phyloP scores from a whole-genome alignment of 2,888 invertebrate species.

The Anoplius nigerrimus region DNA sequence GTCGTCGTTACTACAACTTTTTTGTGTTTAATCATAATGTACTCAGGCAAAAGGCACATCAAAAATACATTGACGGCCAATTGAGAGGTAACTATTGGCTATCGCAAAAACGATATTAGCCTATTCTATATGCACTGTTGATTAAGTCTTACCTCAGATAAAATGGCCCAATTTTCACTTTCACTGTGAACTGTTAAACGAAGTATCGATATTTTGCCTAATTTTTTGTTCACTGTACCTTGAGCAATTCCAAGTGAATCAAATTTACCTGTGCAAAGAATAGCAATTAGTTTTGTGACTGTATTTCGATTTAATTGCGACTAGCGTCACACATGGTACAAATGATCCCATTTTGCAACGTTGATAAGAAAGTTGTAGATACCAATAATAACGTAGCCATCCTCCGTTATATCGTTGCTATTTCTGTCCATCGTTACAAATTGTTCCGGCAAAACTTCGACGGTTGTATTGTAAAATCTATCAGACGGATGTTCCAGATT shows the following conservation, averaged over 20 bases:
- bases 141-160: slow-evolving; percentile 85
- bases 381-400: slow-evolving; percentile 84
- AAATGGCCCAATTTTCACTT: slow-evolving; percentile 92
- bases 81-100: too few relatives aligned
- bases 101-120: not conserved
- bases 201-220: slow-evolving; percentile 83
- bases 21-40: too few relatives aligned
- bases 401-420: slow-evolving; percentile 79
- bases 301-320: slow-evolving; percentile 1
- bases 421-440: slow-evolving; percentile 75
- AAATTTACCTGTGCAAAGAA: slow-evolving; percentile 79
- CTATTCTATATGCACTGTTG: not conserved
- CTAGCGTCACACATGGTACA: not conserved
- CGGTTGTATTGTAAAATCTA: slow-evolving; percentile 89
- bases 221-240: slow-evolving; percentile 80
- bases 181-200: slow-evolving; percentile 87
- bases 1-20: too few relatives aligned
- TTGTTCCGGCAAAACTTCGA: slow-evolving; percentile 84
- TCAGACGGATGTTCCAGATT: slow-evolving; percentile 93
- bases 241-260: slow-evolving; percentile 89
- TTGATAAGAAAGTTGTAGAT: not conserved
- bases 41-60: too few relatives aligned
- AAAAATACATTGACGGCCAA: too few relatives aligned
- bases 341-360: not conserved
- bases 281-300: not conserved